phyloP scores from a whole-genome alignment of 2,888 invertebrate genomes.

The Linnaemya vulpina region DNA sequence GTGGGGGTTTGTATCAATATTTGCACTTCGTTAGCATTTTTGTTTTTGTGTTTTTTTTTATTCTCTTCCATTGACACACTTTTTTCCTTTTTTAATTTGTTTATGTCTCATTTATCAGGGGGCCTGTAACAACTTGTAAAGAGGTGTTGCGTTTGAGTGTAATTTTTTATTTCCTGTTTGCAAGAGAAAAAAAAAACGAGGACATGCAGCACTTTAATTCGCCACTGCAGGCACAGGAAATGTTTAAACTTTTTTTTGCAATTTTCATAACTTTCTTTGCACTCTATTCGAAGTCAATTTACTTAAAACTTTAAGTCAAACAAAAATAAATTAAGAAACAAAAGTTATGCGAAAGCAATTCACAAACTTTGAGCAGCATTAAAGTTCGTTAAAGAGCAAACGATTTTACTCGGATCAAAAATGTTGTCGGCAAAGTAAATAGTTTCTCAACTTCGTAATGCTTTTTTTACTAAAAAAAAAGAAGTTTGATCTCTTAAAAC shows the following conservation, averaged over 20 bases:
- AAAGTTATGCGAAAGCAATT: too few species aligned
- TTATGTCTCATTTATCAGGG: slow-evolving; percentile 39
- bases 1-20: slow-evolving; percentile 11
- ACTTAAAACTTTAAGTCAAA: not conserved
- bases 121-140: slow-evolving; percentile 15
- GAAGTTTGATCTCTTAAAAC: not conserved
- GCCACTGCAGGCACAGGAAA: not conserved
- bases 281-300: not conserved
- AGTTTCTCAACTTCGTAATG: too few species aligned
- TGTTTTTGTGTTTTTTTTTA: not conserved
- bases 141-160: slow-evolving; percentile 14
- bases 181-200: not conserved
- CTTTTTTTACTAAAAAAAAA: not conserved
- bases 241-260: not conserved
- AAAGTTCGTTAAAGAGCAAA: too few species aligned
- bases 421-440: too few species aligned
- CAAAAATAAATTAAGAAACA: not conserved
- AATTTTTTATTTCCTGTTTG: not conserved
- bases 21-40: slow-evolving; percentile 56
- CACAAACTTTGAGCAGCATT: too few species aligned
- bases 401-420: too few species aligned
- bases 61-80: slow-evolving; percentile 18
- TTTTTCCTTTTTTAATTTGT: slow-evolving; percentile 36
- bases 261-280: too few species aligned
- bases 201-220: not conserved